phyloP scores from a whole-genome alignment of 1,140 invertebrate species.

The Dreissena polymorpha region DNA sequence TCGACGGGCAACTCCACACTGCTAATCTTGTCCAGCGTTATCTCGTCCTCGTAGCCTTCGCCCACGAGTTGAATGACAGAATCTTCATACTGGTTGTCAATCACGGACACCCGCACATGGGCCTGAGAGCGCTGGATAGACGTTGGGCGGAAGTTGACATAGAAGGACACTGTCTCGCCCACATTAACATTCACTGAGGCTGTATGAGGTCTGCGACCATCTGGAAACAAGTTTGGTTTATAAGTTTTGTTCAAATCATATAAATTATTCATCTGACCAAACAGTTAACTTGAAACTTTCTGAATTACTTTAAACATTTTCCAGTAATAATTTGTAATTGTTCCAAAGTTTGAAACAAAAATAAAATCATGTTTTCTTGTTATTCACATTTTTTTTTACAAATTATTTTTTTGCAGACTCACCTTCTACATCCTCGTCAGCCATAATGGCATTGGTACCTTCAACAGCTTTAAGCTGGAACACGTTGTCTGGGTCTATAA shows the following conservation, averaged over 20 bases:
- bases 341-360: neutral
- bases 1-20: slow-evolving; percentile 59
- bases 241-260: neutral
- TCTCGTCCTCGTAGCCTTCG: slow-evolving; percentile 79
- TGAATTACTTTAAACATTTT: neutral
- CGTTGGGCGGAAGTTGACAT: slow-evolving; percentile 72
- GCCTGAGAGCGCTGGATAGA: slow-evolving; percentile 74
- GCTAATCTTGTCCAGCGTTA: slow-evolving; percentile 78
- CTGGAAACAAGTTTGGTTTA: slow-evolving; percentile 41
- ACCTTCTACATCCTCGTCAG: slow-evolving; percentile 63
- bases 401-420: neutral
- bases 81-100: slow-evolving; percentile 80
- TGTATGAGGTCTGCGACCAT: slow-evolving; percentile 73
- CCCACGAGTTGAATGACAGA: slow-evolving; percentile 78
- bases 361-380: neutral
- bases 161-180: slow-evolving; percentile 73
- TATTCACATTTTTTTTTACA: neutral
- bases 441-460: slow-evolving; percentile 70
- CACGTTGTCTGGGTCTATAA: slow-evolving; percentile 74
- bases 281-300: no score
- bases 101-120: slow-evolving; percentile 74
- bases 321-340: neutral
- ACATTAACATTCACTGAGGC: slow-evolving; percentile 76
- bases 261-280: no score
- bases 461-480: slow-evolving; percentile 70